phyloP scores from a whole-genome alignment of 2,888 invertebrate species.

The Drepana falcataria region DNA sequence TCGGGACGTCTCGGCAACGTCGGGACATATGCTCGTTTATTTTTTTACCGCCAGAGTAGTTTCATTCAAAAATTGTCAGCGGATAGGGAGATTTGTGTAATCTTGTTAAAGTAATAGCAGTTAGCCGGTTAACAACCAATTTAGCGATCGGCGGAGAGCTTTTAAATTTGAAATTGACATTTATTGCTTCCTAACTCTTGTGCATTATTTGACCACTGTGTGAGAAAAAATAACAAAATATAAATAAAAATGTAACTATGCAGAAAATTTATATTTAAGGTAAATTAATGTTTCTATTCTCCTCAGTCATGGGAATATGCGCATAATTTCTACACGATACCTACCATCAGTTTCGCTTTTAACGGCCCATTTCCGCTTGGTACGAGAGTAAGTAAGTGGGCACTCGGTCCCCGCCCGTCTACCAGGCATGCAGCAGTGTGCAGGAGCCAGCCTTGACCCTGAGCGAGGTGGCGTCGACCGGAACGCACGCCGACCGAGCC shows the following conservation, averaged over 20 bases:
- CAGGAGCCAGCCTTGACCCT: conserved; percentile 76
- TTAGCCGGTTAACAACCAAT: conserved; percentile 54
- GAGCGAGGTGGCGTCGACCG: conserved; percentile 77
- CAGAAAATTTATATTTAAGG: conserved; percentile 13
- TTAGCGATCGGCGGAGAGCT: conserved; percentile 46
- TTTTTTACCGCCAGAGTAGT: conserved; percentile 59
- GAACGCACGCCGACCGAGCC: conserved; percentile 69
- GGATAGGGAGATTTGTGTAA: conserved; percentile 73
- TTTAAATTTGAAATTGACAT: conserved; percentile 37
- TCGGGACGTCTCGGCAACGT: conserved; percentile 65
- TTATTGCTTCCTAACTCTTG: conserved; percentile 33
- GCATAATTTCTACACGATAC: conserved; percentile 33
- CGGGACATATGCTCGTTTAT: conserved; percentile 70
- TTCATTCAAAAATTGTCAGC: conserved; percentile 77
- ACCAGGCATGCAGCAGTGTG: conserved; percentile 67
- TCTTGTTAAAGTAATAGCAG: conserved; percentile 69
- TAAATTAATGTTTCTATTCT: conserved; percentile 6
- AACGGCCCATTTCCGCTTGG: conserved; percentile 56
- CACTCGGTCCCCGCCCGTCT: conserved; percentile 33
- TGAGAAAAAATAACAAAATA: conserved; percentile 18
- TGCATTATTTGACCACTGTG: conserved; percentile 18
- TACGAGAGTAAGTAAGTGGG: conserved; percentile 42
- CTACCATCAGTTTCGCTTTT: conserved; percentile 61
- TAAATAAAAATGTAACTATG: conserved; percentile 3
- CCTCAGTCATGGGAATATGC: conserved; percentile 28